Conservation (phyloP, 2,888 invertebrate genomes). For the Heliconius charithonia region DNA sequence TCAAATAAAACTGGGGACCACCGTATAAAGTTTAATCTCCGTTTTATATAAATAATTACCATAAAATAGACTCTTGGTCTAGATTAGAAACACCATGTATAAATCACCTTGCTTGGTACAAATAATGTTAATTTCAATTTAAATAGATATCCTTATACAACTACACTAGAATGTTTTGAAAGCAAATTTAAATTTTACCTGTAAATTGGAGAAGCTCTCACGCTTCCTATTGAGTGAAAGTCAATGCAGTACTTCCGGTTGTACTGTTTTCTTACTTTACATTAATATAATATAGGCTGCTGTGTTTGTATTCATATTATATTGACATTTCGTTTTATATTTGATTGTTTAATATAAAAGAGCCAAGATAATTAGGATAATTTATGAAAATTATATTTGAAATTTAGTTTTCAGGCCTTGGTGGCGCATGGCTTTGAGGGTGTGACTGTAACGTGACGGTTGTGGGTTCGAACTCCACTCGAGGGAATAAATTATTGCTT, state of each 20-base stretch:
- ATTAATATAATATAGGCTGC: too few species aligned
- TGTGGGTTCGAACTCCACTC: too few species aligned
- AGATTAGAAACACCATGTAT: not conserved
- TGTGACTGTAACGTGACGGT: too few species aligned
- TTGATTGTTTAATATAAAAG: not conserved
- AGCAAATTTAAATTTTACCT: conserved; percentile 3
- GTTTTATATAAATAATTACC: not conserved
- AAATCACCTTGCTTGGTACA: not conserved
- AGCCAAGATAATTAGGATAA: not conserved
- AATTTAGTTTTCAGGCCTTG: too few species aligned
- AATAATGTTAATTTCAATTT: not conserved
- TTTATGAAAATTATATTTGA: too few species aligned
- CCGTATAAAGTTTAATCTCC: not conserved
- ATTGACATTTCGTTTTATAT: not conserved
- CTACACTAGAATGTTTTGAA: not conserved
- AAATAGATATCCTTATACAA: conserved; percentile 1
- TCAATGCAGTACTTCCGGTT: not conserved
- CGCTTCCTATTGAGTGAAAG: conserved; percentile 26
- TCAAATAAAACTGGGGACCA: too few species aligned
- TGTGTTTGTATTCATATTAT: not conserved
- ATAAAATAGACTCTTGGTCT: not conserved
- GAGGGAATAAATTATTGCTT: too few species aligned
- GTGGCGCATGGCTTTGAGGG: too few species aligned
- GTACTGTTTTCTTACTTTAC: conserved; percentile 7
- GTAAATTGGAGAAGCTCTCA: conserved; percentile 28